A percentile compares a stretch with the other conserved stretches of the same genome.
These are phyloP conservation scores for Hydractinia symbiolongicarpus DNA, from an alignment of 30 jellyfish, hydroid and myxozoan species.

Conservation along the genomic window DNA sequence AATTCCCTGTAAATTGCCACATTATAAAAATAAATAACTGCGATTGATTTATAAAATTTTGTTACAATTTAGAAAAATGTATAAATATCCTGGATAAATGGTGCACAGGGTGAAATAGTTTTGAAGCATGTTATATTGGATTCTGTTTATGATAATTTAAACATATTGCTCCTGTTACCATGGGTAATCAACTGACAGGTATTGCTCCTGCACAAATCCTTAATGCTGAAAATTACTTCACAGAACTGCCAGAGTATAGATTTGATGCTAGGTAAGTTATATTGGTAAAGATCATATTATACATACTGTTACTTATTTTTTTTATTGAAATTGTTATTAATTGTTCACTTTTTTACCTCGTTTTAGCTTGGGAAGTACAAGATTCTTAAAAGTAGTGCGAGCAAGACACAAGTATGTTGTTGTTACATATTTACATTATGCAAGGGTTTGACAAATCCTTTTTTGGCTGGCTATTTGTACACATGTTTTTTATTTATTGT, in stretches of 20 bases:
- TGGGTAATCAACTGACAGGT: conserved; percentile 94
- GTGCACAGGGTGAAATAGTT: no score
- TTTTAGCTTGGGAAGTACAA: conserved; percentile 87
- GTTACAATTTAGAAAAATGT: no score
- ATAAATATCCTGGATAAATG: no score
- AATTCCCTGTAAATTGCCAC: no score
- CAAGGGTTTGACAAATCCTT: not conserved
- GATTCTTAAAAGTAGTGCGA: conserved; percentile 88
- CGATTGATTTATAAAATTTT: no score
- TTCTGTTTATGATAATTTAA: no score
- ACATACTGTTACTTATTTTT: not conserved
- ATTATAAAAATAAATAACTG: no score
- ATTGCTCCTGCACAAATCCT: conserved; percentile 92
- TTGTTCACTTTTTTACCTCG: not conserved
- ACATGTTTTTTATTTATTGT: no score
- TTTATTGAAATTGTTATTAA: not conserved
- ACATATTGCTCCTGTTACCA: not conserved
- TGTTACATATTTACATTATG: not conserved
- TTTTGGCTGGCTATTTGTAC: not conserved
- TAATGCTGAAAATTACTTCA: conserved; percentile 74
- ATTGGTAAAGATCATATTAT: not conserved
- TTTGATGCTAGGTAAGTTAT: conserved; percentile 59
- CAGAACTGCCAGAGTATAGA: conserved; percentile 82
- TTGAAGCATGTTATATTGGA: no score
- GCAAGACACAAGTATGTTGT: conserved; percentile 79